A percentile compares a stretch with the other conserved stretches of the same genome.
Evolutionary conservation across 2,113 vertebrate genomes (phyloP).

Genomic region (Thinocorus orbignyianus): DNA sequence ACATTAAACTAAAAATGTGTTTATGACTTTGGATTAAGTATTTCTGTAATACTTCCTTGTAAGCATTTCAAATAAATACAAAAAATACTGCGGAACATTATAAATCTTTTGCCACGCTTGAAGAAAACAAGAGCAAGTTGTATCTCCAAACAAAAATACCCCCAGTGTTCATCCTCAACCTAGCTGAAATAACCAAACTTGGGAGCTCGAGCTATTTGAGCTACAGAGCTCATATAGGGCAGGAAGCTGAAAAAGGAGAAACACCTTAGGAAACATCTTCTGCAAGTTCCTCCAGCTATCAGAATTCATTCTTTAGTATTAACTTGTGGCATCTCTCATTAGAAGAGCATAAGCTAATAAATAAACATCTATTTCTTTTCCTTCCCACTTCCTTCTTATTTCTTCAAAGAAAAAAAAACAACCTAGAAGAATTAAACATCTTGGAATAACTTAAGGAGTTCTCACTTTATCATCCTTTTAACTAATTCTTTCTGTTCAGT

Average conservation of each 20-base stretch:
- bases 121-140: background rate
- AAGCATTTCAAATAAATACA: background rate
- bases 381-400: background rate
- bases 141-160: background rate
- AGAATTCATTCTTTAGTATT: background rate
- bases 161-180: background rate
- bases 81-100: background rate
- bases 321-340: background rate
- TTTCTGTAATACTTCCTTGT: background rate
- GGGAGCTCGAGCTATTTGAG: background rate
- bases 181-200: background rate
- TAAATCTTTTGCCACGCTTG: background rate
- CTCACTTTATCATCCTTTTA: background rate
- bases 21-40: background rate
- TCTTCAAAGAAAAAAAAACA: background rate
- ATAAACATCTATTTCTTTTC: background rate
- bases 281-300: background rate
- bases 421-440: background rate
- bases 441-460: background rate
- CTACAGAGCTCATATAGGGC: background rate
- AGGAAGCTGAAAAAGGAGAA: background rate
- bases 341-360: background rate
- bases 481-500: background rate
- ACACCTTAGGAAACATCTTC: background rate
- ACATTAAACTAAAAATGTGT: background rate